Base-by-base conservation (phyloP, 2,797 vertebrate genomes). In the Coccyzus lansbergi region DNA sequence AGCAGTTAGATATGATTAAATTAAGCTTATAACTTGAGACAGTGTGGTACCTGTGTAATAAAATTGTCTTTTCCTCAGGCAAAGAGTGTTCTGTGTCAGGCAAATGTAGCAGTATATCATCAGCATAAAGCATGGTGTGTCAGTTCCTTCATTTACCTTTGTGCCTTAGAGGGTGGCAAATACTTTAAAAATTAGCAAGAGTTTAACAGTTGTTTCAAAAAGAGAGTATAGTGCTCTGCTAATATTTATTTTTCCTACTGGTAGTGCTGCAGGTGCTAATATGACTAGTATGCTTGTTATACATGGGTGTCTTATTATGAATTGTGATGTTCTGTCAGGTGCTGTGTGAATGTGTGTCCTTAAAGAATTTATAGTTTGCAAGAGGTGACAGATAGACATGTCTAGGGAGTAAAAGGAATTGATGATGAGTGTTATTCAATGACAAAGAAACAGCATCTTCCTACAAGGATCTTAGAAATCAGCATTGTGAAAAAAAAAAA, bases 11-110 rank as follows among this genome's bases (percentile, higher is more conserved):
- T 65, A n/a, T 78, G 74, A 71, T 90, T 59, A 86, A 89, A 76
- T 89, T 75, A 90, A 48, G 42, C 8, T 91, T 90, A 42, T 58
- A 65, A 78, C 74, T 78, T 67, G 64, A 94, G 84, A 67, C 55
- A 36, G 40, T 60, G 77, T 85, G 81, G 49, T 62, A 80, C 56
- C 69, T 44, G 42, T 86, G 70, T 70, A 80, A 46, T 77, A 80
- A 71, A 70, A 82, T 85, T 53, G 67, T 56, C 42, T 94, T 95
- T 93, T 95, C 92, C 86, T 92, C 48, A 59, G 86, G 90, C 91
- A 83, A 83, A 75, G 90, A 69, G 28, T 91, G 88, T 93, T 95
- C 91, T 63, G n/a, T 91, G 76, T 84, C 49, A 69, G 38, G 86
- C 4, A 19, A 93, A 60, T 10, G 49, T 70, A 7, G 4, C 3